Base-by-base conservation (phyloP, 2,888 invertebrate species). In the Lamellibrachia satsuma region DNA sequence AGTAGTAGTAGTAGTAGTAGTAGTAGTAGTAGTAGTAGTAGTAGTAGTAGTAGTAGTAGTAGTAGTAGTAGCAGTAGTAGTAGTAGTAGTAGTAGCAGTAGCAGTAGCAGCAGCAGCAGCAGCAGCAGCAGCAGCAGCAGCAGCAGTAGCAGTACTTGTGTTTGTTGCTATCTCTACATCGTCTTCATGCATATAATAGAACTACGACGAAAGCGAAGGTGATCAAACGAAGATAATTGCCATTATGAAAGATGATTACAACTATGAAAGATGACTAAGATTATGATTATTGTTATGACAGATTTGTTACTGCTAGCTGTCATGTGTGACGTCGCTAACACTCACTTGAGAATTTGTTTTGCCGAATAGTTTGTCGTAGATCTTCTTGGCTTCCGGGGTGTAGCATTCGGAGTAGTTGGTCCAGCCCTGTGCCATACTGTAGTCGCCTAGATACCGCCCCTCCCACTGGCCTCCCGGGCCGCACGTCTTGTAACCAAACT, bases 371-470 rank as follows among this genome's bases (percentile, higher is more conserved):
- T 97, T 97, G 92, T 97, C 97, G 93, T 98, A 97, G 0, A 98
- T 97, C 9, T 97, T 97, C 91, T 97, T 97, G 92, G 98, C 97
- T 95, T 98, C 98, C 0, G 97, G 97, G 7, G 98, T 97, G 95
- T 98, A 98, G 95, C 98, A 98, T 0, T 97, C 97, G 0, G 98
- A 98, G 95, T 98, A 98, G 96, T 98, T 98, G 2, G 98, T 98
- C 98, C 98, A 98, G 2, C 98, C 98, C 51, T 96, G 96, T 1
- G 94, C 95, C 91, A 94, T 93, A 92, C 94, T 93, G 94, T 94
- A 94, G 93, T 95, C 95, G 97, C 95, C 97, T 57, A 94, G 94
- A 27, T 93, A 96, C 92, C 93, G 94, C 96, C 93, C 97, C 93
- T 97, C 97, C 98, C 98, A 98, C 2, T 96, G 96, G 0, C 98